Base-by-base conservation (phyloP, 2,888 invertebrate genomes). In the Matsumyia berberina region DNA sequence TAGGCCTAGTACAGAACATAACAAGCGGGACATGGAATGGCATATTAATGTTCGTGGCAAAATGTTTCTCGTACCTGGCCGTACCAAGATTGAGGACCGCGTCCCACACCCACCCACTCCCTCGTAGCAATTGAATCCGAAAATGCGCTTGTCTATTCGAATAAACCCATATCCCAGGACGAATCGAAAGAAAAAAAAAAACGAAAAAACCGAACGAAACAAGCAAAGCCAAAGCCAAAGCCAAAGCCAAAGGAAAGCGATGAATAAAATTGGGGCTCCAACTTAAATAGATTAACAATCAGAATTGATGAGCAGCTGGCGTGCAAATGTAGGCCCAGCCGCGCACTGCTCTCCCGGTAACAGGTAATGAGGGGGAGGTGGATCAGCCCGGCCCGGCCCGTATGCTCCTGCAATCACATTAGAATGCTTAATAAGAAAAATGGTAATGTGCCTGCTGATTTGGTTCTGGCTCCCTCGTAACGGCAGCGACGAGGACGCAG, bases 261-360 rank as follows among this genome's bases (percentile, higher is more conserved):
- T 69, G 72, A 77, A 67, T 55, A 72, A 81, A 76, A 72, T 72
- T 73, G 78, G 83, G 73, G 60, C 72, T 33, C 55, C 67, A 85
- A 85, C 80, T 76, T 85, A 80, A 85, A 85, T 85, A 85, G 85
- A 85, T 80, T 85, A 83, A 83, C 82, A 83, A 83, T 86, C 86
- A 83, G 79, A 76, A 86, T 86, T 83, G 86, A 86, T 86, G 86
- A 86, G 78, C 83, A 78, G 78, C 78, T 86, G 86, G 74, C 86
- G 86, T 86, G 86, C 86, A 73, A 83, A 73, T 78, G 82, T 78
- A 66, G 70, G 70, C 66, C 67, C 58, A 37, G 31, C 46, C 69
- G 19, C 66, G 29, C 35, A 31, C 46, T 17, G 15, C 17, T 33
- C 58, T 57, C 49, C 37, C 35, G 55, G 70, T 79, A 79, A 77